Base-by-base conservation (phyloP, 2,797 vertebrate genomes). In the Nyctalus aviator region DNA sequence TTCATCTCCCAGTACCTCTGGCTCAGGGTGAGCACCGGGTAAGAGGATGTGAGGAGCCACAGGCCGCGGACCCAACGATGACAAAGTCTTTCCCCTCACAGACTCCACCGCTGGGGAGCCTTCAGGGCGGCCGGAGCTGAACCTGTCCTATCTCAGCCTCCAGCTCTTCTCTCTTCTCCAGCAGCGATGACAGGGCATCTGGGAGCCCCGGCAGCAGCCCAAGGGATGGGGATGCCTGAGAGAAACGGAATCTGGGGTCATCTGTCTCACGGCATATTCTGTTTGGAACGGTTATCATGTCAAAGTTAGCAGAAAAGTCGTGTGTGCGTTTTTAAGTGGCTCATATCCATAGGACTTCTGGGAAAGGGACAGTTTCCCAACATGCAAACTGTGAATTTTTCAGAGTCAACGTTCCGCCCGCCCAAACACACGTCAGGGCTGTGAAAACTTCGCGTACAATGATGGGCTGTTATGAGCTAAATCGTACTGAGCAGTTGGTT, bases 371-470 rank as follows among this genome's bases (percentile, higher is more conserved):
- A 90, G 84, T 4, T 46, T 77, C 91, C 73, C 48, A 95, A 68
- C 0, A 23, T 94, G 69, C 32, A 71, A 91, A 94, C 89, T 71
- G 84, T 48, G 85, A 87, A 92, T 81, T 75, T 95, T 96, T 97
- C 66, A 76, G 78, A 91, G 88, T 79, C 87, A 79, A 88, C 96
- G 96, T 81, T 90, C 6, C 46, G 90, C 89, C 90, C 23, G 86
- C 66, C 35, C 93, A 44, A 76, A 93, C 93, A 95, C 75, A 94
- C 94, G 78, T 68, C 18, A 35, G 30, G 92, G 93, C 91, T 94
- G 48, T 93, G 96, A 95, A 96, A 95, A 83, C 94, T 97, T 97
- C 94, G 86, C 62, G 73, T 91, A 57, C 90, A 57, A 27, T n/a
- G 9, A 87, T 30, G 91, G 50, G 96, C 94, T 68, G 2, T 93